These are phyloP conservation scores for Brevipalpus yothersi DNA, from an alignment of 1,140 invertebrate genomes.

Conservation along the genomic window DNA sequence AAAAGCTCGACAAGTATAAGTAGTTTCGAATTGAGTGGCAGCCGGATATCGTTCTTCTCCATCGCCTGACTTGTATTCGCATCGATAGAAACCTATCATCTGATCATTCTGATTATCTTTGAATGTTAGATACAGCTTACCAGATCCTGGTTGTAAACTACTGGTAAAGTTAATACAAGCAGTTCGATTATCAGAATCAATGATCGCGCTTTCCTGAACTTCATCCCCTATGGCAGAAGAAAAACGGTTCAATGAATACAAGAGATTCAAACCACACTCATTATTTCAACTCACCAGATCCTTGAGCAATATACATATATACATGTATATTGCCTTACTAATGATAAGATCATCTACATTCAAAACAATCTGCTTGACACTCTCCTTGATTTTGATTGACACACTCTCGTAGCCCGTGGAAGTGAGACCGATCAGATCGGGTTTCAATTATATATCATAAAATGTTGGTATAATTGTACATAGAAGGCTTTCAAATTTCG, in stretches of 20 bases:
- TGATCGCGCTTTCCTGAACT: no score
- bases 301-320: neutral
- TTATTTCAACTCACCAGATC: neutral
- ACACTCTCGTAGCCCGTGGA: neutral
- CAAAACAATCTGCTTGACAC: neutral
- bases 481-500: neutral
- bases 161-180: constrained; percentile 36
- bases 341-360: neutral
- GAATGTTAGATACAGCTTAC: constrained; percentile 42
- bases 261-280: neutral
- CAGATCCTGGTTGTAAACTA: constrained; percentile 32
- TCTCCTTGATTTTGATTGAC: neutral
- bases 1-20: constrained; percentile 61
- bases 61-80: constrained; percentile 39
- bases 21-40: constrained; percentile 70
- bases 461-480: neutral
- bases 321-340: neutral
- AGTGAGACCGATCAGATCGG: neutral
- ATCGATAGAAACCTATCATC: constrained; percentile 79
- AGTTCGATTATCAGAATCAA: constrained; percentile 27
- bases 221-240: neutral
- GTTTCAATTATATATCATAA: neutral
- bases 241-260: neutral
- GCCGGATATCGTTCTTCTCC: constrained; percentile 57
- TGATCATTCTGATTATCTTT: constrained; percentile 68